Evolutionary conservation across 1,140 invertebrate genomes (phyloP).

Genomic region (Drosophila tristis): DNA sequence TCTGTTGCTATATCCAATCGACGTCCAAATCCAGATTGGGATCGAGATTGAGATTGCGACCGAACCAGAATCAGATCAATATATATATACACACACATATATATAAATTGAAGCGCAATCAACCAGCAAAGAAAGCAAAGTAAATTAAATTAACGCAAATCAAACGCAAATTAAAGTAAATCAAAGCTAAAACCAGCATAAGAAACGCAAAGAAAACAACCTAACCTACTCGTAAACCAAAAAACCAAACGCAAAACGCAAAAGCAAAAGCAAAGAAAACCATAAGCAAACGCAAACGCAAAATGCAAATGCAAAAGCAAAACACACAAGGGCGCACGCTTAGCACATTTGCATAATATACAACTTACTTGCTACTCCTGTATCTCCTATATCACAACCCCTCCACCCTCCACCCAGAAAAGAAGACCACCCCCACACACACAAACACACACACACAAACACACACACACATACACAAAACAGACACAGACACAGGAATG

Average conservation of each 20-base stretch:
- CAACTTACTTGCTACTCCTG: conserved; percentile 43
- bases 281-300: conserved; percentile 49
- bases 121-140: conserved; percentile 57
- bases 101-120: conserved; percentile 31
- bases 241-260: conserved; percentile 30
- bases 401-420: conserved; percentile 4
- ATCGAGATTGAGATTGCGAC: conserved; percentile 54
- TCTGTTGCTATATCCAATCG: conserved; percentile 71
- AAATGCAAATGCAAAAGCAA: conserved; percentile 59
- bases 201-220: conserved; percentile 49
- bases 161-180: conserved; percentile 32
- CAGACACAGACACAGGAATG: conserved; percentile 27
- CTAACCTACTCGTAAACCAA: conserved; percentile 41
- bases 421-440: conserved; percentile 1
- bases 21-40: conserved; percentile 32
- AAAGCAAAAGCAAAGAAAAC: conserved; percentile 39
- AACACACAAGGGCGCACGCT: conserved; percentile 69
- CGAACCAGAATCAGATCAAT: conserved; percentile 52
- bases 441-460: conserved; percentile 4
- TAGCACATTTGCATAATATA: conserved; percentile 74
- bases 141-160: conserved; percentile 55
- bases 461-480: conserved; percentile 16
- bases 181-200: conserved; percentile 40
- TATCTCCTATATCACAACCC: conserved; percentile 23
- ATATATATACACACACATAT: conserved; percentile 8